These are phyloP conservation scores for Boloria euphrosyne DNA, from an alignment of 2,888 invertebrate species.

Conservation along the genomic window DNA sequence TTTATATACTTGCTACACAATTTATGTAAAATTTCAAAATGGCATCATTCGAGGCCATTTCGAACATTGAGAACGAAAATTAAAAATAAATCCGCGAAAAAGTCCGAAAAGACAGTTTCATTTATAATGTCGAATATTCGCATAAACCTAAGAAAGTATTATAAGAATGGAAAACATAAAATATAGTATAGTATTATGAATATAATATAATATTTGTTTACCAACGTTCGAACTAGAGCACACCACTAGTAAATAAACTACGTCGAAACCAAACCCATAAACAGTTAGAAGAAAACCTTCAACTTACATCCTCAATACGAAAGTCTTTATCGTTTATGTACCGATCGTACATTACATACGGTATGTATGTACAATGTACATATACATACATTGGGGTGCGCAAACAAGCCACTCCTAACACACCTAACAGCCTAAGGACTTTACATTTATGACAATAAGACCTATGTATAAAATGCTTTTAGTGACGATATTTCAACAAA, in stretches of 20 bases:
- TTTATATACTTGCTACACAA: too few relatives aligned
- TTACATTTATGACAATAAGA: slow-evolving; percentile 2
- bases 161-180: too few relatives aligned
- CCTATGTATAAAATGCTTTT: background rate
- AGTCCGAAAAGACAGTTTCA: too few relatives aligned
- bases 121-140: too few relatives aligned
- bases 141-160: too few relatives aligned
- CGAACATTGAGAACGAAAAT: too few relatives aligned
- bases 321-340: slow-evolving; percentile 9
- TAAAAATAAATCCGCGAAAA: too few relatives aligned
- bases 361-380: background rate
- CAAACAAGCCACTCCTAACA: slow-evolving; percentile 20
- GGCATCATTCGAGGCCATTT: too few relatives aligned
- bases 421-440: slow-evolving; percentile 3
- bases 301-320: background rate
- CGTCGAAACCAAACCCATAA: background rate
- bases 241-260: background rate
- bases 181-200: too few relatives aligned
- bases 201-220: background rate
- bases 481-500: too few relatives aligned
- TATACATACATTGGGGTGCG: background rate
- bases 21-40: too few relatives aligned
- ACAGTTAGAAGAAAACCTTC: slow-evolving; percentile 1
- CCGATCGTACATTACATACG: slow-evolving; percentile 1
- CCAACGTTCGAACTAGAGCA: background rate